These are phyloP conservation scores for Luperina nickerlii DNA, from an alignment of 2,888 invertebrate species.

Conservation along the genomic window DNA sequence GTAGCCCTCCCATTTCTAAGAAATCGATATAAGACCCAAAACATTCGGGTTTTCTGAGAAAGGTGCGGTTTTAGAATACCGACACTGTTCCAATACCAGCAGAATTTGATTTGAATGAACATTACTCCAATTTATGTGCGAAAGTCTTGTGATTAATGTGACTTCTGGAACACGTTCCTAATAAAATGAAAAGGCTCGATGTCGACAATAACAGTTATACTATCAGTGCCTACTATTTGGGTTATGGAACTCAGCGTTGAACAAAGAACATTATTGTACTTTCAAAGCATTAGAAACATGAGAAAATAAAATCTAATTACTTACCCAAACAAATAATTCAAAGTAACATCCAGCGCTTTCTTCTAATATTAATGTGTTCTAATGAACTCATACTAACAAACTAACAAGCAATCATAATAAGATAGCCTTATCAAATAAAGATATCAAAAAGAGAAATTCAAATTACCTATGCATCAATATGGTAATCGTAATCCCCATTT, in stretches of 20 bases:
- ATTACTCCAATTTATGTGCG: constrained; percentile 43
- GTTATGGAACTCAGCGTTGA: background rate
- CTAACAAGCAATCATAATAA: constrained; percentile 42
- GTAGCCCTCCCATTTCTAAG: constrained; percentile 58
- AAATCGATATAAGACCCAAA: constrained; percentile 60
- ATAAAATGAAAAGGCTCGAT: constrained; percentile 6
- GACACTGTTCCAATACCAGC: constrained; percentile 44
- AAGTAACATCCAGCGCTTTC: constrained; percentile 17
- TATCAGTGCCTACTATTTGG: background rate
- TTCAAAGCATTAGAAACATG: background rate
- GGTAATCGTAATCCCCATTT: constrained; percentile 60
- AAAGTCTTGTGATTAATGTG: constrained; percentile 21
- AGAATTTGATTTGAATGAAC: constrained; percentile 41
- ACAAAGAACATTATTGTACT: background rate
- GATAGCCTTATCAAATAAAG: constrained; percentile 55
- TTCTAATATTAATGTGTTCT: constrained; percentile 47
- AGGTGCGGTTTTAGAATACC: constrained; percentile 49
- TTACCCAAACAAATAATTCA: constrained; percentile 34
- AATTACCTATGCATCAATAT: constrained; percentile 60
- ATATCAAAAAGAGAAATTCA: constrained; percentile 61
- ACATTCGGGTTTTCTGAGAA: constrained; percentile 62
- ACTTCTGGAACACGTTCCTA: constrained; percentile 5
- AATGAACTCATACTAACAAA: constrained; percentile 59
- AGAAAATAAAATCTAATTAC: constrained; percentile 16
- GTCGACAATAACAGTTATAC: background rate